These are phyloP conservation scores for Malurus cyaneus DNA, from an alignment of 2,113 vertebrate species.

Conservation along the genomic window DNA sequence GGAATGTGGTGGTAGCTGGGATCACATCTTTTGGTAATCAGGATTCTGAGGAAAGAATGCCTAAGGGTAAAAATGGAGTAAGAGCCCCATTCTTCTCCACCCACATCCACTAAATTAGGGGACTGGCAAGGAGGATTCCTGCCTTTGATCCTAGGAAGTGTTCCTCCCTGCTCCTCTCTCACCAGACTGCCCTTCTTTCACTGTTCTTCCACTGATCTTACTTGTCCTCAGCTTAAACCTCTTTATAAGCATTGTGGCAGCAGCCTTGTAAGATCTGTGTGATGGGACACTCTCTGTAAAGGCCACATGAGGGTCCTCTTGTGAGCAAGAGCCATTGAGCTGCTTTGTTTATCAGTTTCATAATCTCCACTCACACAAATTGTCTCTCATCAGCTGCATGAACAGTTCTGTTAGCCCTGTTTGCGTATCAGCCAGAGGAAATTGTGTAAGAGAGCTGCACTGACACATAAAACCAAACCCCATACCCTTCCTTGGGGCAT, in stretches of 20 bases:
- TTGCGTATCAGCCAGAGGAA: conserved; percentile 62
- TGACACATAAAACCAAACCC: conserved; percentile 14
- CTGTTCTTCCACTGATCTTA: neutral
- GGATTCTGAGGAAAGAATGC: neutral
- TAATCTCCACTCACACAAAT: neutral
- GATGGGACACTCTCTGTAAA: neutral
- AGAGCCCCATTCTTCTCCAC: neutral
- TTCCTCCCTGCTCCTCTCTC: neutral
- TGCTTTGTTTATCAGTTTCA: conserved; percentile 13
- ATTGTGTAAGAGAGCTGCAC: conserved; percentile 5
- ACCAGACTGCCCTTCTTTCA: neutral
- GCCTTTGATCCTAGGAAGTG: neutral
- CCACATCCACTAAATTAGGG: neutral
- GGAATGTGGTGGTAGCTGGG: neutral
- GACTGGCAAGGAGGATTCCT: neutral
- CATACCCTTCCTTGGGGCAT: neutral
- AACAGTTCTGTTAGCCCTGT: neutral
- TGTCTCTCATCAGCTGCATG: neutral
- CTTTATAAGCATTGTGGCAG: neutral
- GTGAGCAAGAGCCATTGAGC: neutral
- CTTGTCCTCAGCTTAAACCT: neutral
- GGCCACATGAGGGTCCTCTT: neutral
- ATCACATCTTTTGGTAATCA: neutral
- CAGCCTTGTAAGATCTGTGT: neutral
- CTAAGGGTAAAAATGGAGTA: neutral